Base-by-base conservation (phyloP, 2,888 invertebrate genomes). In the Octodonta nipae region DNA sequence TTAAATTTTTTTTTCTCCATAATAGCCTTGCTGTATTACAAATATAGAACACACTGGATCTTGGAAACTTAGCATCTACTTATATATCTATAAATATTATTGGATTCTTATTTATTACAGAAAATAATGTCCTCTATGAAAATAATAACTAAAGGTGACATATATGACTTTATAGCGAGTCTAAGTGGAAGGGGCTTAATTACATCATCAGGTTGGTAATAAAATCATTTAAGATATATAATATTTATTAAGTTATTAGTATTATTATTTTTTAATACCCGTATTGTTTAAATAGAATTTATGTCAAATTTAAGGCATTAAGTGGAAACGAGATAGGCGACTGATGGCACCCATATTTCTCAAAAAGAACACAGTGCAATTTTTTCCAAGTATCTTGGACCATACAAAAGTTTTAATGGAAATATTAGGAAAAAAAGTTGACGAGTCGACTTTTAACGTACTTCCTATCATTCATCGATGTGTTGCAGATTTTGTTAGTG, bases 321-420 rank as follows among this genome's bases (percentile, higher is more conserved):
- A 48, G 37, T 49, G 49, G 49, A 50, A 44, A 37, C 37, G 34
- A 15, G 47, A 49, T 17, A 35, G 46, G 25, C 40, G 43, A 29
- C 28, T 49, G n/a, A 45, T 50, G 34, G 35, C 44, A 0, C 47
- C 45, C 6, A 26, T 47, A 13, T 49, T 50, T 32, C 15, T 40
- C 6, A 48, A 45, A 28, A 37, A 36, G 20, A 46, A 44, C 20
- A 40, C 42, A 5, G 22, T 28, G 5, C 38, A 36, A 28, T 42
- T 44, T 33, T 46, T 44, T 35, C 34, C 40, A 12, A 33, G 31
- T 3, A 34, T 49, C 10, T 24, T 45, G n/a, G 24, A 42, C 20
- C 46, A 49, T 30, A 37, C 34, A 5, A 37, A 44, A 35, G 34
- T 35, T 27, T 26, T 46, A 15, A 31, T 39, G 7, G 16, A 37